Conservation (phyloP, 2,113 vertebrate species). For the Lethenteron camtschaticum region DNA sequence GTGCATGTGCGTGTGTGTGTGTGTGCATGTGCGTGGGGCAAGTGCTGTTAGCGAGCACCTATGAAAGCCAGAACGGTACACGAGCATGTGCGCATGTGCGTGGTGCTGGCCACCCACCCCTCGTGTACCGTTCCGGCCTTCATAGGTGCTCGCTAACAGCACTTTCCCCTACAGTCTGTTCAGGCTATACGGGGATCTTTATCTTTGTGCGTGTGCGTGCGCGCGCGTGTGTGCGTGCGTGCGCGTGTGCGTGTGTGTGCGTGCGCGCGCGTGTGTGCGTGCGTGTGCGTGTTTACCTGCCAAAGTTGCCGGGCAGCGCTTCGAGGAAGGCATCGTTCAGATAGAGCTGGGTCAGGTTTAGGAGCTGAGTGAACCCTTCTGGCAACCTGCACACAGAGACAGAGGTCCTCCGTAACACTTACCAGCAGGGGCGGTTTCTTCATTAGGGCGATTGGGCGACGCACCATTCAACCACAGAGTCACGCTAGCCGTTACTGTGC, state of each 20-base stretch:
- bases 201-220: background rate
- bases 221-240: too few relatives aligned
- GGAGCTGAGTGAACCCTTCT: constrained; percentile 89
- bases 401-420: constrained; percentile 6
- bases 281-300: constrained; percentile 35
- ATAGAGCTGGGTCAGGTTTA: constrained; percentile 85
- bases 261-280: background rate
- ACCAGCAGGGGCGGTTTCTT: background rate
- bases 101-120: too few relatives aligned
- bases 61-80: too few relatives aligned
- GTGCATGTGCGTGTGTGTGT: background rate
- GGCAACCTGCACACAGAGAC: constrained; percentile 38
- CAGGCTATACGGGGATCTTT: too few relatives aligned
- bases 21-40: background rate
- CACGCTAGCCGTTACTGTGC: too few relatives aligned
- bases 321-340: constrained; percentile 97
- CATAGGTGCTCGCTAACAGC: too few relatives aligned
- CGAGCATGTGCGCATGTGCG: too few relatives aligned
- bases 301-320: constrained; percentile 86
- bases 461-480: too few relatives aligned
- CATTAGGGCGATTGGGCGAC: too few relatives aligned
- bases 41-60: too few relatives aligned
- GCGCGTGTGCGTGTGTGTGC: background rate
- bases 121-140: too few relatives aligned
- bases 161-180: too few relatives aligned